Percentiles rank a stretch among this genome's conserved stretches.
Evolutionary conservation across 53 echinoderm and acorn worm genomes (phyloP).

Genomic region (Mesocentrotus franciscanus): DNA sequence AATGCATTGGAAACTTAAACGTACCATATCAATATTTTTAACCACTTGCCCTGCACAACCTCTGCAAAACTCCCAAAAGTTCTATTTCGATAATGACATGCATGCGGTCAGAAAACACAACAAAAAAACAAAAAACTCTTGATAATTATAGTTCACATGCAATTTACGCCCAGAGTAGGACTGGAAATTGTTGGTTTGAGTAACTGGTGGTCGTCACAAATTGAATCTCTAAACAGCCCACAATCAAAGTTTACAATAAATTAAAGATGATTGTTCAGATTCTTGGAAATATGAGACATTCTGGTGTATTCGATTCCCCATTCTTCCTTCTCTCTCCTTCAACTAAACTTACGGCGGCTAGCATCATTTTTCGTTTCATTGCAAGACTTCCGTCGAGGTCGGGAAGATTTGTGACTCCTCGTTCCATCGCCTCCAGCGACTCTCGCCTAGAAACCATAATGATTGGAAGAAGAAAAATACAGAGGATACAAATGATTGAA

Average conservation of each 20-base stretch:
- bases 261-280: constrained; percentile 40
- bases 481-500: too few species aligned
- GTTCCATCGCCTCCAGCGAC: constrained; percentile 69
- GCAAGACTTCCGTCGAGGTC: constrained; percentile 27
- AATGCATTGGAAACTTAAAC: too few species aligned
- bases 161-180: too few species aligned
- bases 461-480: neutral
- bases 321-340: neutral
- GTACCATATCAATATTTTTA: too few species aligned
- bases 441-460: constrained; percentile 24
- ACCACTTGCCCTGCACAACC: too few species aligned
- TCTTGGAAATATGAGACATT: constrained; percentile 65
- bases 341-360: neutral
- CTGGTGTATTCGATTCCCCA: constrained; percentile 7
- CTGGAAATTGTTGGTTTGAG: too few species aligned
- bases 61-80: too few species aligned
- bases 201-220: neutral
- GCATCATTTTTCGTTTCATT: neutral
- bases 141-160: too few species aligned
- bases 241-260: too few species aligned
- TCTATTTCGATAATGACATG: too few species aligned
- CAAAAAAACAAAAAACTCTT: too few species aligned
- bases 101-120: too few species aligned
- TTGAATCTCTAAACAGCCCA: neutral
- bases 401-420: constrained; percentile 49